Base-by-base conservation (phyloP, 2,797 vertebrate species). In the Sebastes dallii region DNA sequence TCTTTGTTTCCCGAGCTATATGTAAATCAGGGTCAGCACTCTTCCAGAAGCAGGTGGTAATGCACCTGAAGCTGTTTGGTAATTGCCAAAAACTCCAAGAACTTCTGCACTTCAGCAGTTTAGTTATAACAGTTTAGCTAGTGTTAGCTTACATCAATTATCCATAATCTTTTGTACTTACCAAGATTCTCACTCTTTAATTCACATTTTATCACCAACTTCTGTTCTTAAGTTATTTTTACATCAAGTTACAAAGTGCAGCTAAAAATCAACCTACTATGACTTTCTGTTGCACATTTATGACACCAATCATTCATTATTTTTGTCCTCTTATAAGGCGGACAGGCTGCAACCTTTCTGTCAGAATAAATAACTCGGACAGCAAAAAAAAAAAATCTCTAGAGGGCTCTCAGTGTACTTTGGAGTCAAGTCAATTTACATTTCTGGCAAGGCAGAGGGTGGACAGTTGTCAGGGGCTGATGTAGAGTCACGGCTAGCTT, bases 301-400 rank as follows among this genome's bases (percentile, higher is more conserved):
- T 2, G 61, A 70, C 74, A 78, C 8, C 65, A 68, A 29, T 46
- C 67, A 79, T 77, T 81, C 20, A 82, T 81, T 73, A 14, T 42
- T 42, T 42, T 81, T 39, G 32, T 65, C 64, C 30, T 81, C 66
- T 82, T 34, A 24, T 29, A 59, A 77, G 58, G 71, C 62, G 39
- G 62, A 66, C 50, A 50, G 54, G 71, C 70, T 72, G 72, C 67
- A 73, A 71, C 84, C 71, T 86, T 67, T 81, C 62, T 62, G 72
- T 84, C 85, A 73, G 50, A 68, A 79, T 88, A 76, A 88, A 77
- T 72, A 77, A 83, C n/a, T 79, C 22, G 14, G 79, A 84, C 82
- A 75, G 76, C 25, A 36, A 72, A 13, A 60, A 67, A 81, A 52
- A 76, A 24, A 77, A 59, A 75, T 76, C 72, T 86, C 79, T 58